Evolutionary conservation across 1,140 invertebrate genomes (phyloP).

Genomic region (Cydia amplana): DNA sequence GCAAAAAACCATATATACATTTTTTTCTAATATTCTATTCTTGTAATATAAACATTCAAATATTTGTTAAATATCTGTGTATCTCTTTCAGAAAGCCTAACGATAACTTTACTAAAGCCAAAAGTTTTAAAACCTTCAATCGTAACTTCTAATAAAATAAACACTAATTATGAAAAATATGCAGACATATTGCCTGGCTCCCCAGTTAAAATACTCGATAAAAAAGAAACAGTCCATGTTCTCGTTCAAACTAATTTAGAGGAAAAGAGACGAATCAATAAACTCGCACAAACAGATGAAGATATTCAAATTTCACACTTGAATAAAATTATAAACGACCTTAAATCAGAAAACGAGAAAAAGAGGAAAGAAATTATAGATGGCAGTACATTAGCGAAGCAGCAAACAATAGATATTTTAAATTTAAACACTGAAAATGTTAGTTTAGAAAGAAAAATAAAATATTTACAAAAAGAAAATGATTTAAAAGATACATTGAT

Average conservation of each 20-base stretch:
- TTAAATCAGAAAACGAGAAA: conserved; percentile 47
- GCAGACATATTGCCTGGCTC: conserved; percentile 40
- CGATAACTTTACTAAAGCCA: conserved; percentile 55
- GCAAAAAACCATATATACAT: conserved; percentile 9
- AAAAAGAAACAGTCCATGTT: conserved; percentile 38
- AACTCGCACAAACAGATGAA: conserved; percentile 55
- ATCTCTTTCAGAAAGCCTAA: conserved; percentile 57
- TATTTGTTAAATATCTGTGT: conserved; percentile 22
- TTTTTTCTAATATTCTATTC: background rate
- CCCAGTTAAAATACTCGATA: conserved; percentile 36
- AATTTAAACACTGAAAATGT: conserved; percentile 52
- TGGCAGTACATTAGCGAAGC: conserved; percentile 42
- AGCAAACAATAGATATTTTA: conserved; percentile 50
- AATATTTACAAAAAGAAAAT: conserved; percentile 49
- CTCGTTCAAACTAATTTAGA: conserved; percentile 49
- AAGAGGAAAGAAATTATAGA: conserved; percentile 51
- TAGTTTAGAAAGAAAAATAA: conserved; percentile 48
- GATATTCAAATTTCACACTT: conserved; percentile 45
- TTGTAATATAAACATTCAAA: background rate
- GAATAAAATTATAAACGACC: conserved; percentile 42
- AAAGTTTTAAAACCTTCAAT: conserved; percentile 43
- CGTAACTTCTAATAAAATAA: conserved; percentile 27
- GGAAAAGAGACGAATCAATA: conserved; percentile 38
- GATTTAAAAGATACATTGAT: conserved; percentile 55
- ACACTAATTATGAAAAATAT: conserved; percentile 25